These are phyloP conservation scores for Caenorhabditis drosophilae DNA, from an alignment of 2,888 invertebrate genomes.

Conservation along the genomic window DNA sequence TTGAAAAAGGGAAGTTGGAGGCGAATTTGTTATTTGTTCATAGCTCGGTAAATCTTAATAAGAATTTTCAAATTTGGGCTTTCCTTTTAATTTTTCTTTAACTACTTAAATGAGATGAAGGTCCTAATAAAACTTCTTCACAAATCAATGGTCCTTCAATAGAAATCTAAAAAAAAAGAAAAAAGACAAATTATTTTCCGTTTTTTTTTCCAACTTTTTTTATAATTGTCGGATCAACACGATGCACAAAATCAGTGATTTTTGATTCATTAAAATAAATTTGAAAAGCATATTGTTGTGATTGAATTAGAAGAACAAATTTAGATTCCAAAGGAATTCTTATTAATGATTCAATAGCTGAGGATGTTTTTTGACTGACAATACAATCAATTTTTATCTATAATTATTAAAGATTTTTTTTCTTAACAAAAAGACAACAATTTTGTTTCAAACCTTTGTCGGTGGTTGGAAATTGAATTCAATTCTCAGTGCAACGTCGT, in stretches of 20 bases:
- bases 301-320: conserved; percentile 8
- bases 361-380: conserved; percentile 20
- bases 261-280: conserved; percentile 21
- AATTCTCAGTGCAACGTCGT: conserved; percentile 23
- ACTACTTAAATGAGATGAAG: conserved; percentile 7
- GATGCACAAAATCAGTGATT: conserved; percentile 30
- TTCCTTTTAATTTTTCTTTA: too few relatives aligned
- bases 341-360: conserved; percentile 12
- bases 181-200: too few relatives aligned
- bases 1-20: conserved; percentile 17
- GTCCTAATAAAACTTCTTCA: conserved; percentile 30
- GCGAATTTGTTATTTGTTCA: conserved; percentile 27
- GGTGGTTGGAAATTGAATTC: conserved; percentile 6
- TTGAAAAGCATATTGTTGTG: conserved; percentile 27
- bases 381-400: conserved; percentile 30
- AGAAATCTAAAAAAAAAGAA: too few relatives aligned
- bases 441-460: conserved; percentile 17
- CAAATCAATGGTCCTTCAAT: conserved; percentile 24
- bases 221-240: conserved; percentile 14
- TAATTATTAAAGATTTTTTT: not conserved
- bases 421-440: not conserved
- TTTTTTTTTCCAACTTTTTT: too few relatives aligned
- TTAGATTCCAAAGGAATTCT: conserved; percentile 2
- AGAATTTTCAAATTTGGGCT: too few relatives aligned
- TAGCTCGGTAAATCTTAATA: conserved; percentile 26